Evolutionary conservation across 2,888 invertebrate genomes (phyloP), one percentile per base, ranked within the genome.

Genomic region (Biston betularia): DNA sequence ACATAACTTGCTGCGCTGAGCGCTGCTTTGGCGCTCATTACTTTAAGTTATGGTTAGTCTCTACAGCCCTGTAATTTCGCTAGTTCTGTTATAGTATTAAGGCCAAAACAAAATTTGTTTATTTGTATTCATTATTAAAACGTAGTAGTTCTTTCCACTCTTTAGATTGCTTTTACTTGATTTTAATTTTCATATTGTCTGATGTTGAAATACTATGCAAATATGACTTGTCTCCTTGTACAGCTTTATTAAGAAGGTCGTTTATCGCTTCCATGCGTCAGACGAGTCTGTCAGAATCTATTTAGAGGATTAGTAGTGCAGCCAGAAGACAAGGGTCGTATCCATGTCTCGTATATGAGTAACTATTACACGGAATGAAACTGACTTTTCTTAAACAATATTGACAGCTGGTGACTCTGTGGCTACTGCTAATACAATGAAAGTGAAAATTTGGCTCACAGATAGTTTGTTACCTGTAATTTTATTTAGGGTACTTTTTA

Each of bases 271-370:
- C 71, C 69, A 75, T 77, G 74, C 76, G 76, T 76, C 79, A 76
- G 77, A 72, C 65, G 64, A 77, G 89, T 89, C 87, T 86, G 88
- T 86, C 83, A 87, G 94, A 94, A 94, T 94, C 94, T 94, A 94
- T 94, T 94, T 93, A 90, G 88, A 85, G 94, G 94, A 93, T 94
- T 94, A 94, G 82, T 78, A 83, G 86, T 91, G 90, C 89, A 90
- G 82, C 79, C 79, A 77, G 74, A 88, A 91, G 92, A 92, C 87
- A 87, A 92, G 92, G 91, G 93, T 92, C 85, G 88, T 82, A 80
- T 86, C 84, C 83, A 79, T 81, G 88, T 90, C 89, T 89, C 89
- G 79, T 84, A 84, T 72, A 67, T 60, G 79, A 72, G 52, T 15
- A 58, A 12, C 55, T 68, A 34, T 89, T 72, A 92, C 87, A 92